Evolutionary conservation across 2,113 vertebrate species (phyloP).

Genomic region (Arothron firmamentum): DNA sequence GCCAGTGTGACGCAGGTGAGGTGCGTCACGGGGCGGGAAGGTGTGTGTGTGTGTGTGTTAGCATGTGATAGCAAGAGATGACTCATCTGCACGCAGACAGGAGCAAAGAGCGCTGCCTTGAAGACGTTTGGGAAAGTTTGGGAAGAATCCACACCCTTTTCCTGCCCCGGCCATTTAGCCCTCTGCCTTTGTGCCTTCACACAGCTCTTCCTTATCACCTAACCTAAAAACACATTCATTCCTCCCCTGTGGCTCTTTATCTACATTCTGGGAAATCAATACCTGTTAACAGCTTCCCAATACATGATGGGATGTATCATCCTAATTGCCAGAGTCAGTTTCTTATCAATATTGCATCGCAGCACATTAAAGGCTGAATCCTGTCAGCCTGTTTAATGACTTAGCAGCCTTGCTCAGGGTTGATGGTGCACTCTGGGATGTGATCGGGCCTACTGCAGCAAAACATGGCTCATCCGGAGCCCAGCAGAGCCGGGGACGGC

Average conservation of each 20-base stretch:
- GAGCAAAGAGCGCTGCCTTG: not conserved
- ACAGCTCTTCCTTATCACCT: not conserved
- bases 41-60: no score
- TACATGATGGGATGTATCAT: conserved; percentile 14
- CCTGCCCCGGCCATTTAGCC: not conserved
- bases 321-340: conserved; percentile 26
- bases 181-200: not conserved
- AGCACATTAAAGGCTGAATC: conserved; percentile 17
- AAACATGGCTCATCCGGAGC: conserved; percentile 28
- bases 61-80: not conserved
- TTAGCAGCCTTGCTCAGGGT: conserved; percentile 40
- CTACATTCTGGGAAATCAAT: conserved; percentile 43
- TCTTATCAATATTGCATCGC: conserved; percentile 23
- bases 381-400: conserved; percentile 47
- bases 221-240: conserved; percentile 29
- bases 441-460: conserved; percentile 16
- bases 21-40: not conserved
- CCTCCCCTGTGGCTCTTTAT: conserved; percentile 27
- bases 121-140: not conserved
- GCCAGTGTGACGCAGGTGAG: not conserved
- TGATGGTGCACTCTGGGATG: conserved; percentile 37
- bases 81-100: not conserved
- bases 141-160: not conserved
- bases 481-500: no score
- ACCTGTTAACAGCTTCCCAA: conserved; percentile 31